Conservation (phyloP, 2,797 vertebrate species). For the Sebastes ruberrimus region DNA sequence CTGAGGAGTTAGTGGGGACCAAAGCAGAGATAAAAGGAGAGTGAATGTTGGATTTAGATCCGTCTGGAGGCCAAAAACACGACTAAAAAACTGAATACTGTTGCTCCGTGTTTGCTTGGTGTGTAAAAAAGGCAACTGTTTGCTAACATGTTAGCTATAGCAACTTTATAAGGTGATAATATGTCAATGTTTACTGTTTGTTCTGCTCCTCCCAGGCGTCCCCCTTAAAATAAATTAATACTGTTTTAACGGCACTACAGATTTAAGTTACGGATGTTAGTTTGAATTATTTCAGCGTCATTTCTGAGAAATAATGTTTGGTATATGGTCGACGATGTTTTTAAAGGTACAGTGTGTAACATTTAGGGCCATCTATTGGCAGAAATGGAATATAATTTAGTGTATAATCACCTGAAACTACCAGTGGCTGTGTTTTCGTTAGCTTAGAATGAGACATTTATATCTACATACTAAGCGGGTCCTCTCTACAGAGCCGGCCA, state of each 20-base stretch:
- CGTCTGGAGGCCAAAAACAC: not conserved
- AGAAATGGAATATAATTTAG: no score
- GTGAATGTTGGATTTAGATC: not conserved
- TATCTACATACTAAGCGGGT: no score
- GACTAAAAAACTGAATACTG: not conserved
- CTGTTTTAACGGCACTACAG: not conserved
- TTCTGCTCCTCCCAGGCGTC: not conserved
- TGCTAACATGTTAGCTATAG: not conserved
- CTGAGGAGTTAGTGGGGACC: not conserved
- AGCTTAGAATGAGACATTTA: no score
- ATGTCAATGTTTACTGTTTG: not conserved
- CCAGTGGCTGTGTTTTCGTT: no score
- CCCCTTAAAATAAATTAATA: not conserved
- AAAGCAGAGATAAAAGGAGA: not conserved
- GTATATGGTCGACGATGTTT: not conserved
- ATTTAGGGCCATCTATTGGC: rapidly evolving
- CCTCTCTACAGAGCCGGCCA: rapidly evolving
- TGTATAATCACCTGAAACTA: no score
- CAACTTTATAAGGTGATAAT: not conserved
- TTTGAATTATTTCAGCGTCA: not conserved
- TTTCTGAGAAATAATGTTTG: not conserved
- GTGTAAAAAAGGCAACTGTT: not conserved
- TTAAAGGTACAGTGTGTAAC: no score
- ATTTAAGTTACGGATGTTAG: not conserved
- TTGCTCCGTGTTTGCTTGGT: not conserved